phyloP scores from a whole-genome alignment of 2,113 vertebrate species.

The Neopipo cinnamomea region DNA sequence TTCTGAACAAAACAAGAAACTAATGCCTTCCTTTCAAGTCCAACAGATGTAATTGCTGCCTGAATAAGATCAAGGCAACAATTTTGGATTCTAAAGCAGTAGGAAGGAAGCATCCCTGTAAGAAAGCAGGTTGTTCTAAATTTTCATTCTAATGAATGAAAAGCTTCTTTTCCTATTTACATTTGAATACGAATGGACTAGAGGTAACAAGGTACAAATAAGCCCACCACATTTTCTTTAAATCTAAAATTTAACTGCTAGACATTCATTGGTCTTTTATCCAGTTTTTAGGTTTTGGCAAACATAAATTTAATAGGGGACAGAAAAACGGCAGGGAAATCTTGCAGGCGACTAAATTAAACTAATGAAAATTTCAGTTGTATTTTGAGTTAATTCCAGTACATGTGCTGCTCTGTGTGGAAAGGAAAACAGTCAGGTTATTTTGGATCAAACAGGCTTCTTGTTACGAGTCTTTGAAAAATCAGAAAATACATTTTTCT shows the following conservation, averaged over 20 bases:
- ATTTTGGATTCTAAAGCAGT: background rate
- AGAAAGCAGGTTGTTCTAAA: background rate
- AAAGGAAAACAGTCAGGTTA: background rate
- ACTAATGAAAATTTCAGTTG: background rate
- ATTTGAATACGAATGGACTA: background rate
- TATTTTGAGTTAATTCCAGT: background rate
- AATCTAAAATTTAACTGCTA: background rate
- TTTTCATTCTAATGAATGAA: background rate
- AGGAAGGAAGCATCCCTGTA: background rate
- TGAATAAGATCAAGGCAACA: background rate
- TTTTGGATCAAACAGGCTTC: background rate
- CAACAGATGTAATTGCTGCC: background rate
- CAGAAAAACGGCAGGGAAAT: background rate
- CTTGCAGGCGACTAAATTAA: background rate
- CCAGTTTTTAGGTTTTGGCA: background rate
- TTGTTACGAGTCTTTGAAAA: background rate
- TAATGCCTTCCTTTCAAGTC: background rate
- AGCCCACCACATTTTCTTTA: background rate
- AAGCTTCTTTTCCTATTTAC: background rate
- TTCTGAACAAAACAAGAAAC: background rate
- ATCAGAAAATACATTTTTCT: background rate
- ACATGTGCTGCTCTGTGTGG: background rate
- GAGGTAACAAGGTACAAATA: background rate
- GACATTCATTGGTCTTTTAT: background rate
- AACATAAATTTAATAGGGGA: background rate